phyloP scores from a whole-genome alignment of 30 jellyfish, hydroid and myxozoan species.

The Sanderia malayensis region DNA sequence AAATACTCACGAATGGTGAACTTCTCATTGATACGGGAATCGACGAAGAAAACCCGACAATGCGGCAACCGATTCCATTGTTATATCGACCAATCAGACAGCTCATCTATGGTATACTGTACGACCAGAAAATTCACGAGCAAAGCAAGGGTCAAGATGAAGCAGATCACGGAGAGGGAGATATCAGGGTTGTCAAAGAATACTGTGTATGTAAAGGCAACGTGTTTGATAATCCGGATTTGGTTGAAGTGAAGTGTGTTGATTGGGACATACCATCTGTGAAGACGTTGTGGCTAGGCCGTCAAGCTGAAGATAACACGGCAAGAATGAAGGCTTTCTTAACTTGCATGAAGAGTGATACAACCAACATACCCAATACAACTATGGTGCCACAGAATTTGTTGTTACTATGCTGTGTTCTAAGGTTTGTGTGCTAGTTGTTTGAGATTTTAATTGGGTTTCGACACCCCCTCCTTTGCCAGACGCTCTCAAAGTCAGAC shows the following conservation, averaged over 20 bases:
- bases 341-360: conserved; percentile 76
- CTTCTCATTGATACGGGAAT: conserved; percentile 57
- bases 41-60: conserved; percentile 75
- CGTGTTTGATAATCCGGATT: conserved; percentile 62
- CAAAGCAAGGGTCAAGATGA: conserved; percentile 17
- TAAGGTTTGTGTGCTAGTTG: conserved; percentile 82
- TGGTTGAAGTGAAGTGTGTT: conserved; percentile 67
- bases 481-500: no score
- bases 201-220: conserved; percentile 76
- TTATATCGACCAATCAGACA: conserved; percentile 85
- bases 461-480: no score
- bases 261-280: conserved; percentile 84
- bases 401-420: conserved; percentile 81
- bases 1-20: conserved; percentile 78
- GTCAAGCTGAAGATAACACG: conserved; percentile 79
- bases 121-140: conserved; percentile 63
- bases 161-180: conserved; percentile 9
- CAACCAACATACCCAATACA: conserved; percentile 75
- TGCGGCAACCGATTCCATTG: conserved; percentile 86
- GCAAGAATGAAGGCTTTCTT: conserved; percentile 86
- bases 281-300: conserved; percentile 87
- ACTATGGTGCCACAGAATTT: conserved; percentile 85
- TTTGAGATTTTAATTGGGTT: no score
- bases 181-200: conserved; percentile 57
- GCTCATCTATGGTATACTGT: conserved; percentile 79